Percentiles rank a stretch among this genome's conserved stretches.
Evolutionary conservation across 2,888 invertebrate species (phyloP).

Genomic region (Cerceris rybyensis): DNA sequence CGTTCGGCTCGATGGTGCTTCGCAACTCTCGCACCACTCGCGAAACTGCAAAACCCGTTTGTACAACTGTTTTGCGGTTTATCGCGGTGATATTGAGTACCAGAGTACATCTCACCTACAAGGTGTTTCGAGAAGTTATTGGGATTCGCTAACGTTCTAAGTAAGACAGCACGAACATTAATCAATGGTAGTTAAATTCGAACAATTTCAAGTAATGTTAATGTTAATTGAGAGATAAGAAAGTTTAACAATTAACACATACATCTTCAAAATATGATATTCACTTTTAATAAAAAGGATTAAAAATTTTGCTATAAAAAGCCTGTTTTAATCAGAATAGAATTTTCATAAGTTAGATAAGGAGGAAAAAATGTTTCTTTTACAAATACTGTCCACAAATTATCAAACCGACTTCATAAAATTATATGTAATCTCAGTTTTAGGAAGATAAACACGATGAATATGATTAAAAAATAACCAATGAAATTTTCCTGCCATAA

Average conservation of each 20-base stretch:
- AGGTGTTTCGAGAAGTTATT: conserved; percentile 13
- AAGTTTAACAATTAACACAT: neutral
- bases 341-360: too few relatives aligned
- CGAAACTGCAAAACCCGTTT: conserved; percentile 7
- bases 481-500: too few relatives aligned
- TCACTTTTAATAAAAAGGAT: too few relatives aligned
- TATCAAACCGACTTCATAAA: too few relatives aligned
- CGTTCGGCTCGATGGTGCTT: neutral
- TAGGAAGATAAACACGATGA: too few relatives aligned
- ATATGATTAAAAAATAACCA: too few relatives aligned
- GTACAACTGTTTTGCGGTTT: conserved; percentile 34
- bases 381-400: too few relatives aligned
- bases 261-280: too few relatives aligned
- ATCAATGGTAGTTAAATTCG: conserved; percentile 7
- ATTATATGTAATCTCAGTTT: too few relatives aligned
- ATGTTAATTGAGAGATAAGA: neutral
- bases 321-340: too few relatives aligned
- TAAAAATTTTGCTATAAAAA: too few relatives aligned
- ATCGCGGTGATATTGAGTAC: conserved; percentile 28
- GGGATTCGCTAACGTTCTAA: neutral
- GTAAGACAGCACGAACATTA: neutral
- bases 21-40: conserved; percentile 11
- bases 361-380: too few relatives aligned
- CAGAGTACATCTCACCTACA: neutral
- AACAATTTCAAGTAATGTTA: neutral